Conservation (phyloP, 2,797 vertebrate genomes). For the Cyclopterus lumpus region DNA sequence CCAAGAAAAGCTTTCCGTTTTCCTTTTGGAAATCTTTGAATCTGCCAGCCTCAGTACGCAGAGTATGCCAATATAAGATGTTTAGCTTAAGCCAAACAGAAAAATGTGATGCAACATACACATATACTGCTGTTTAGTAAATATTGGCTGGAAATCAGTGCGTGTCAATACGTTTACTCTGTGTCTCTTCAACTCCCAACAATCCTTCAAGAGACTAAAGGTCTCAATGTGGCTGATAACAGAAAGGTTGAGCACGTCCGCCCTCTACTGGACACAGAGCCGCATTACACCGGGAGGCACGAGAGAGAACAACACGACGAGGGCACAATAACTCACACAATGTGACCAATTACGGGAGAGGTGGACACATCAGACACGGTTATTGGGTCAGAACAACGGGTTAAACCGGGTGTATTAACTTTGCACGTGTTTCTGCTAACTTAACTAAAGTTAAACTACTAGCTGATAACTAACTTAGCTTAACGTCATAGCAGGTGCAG, state of each 20-base stretch:
- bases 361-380: rapidly evolving
- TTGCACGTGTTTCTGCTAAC: background rate
- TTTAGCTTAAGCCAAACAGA: too few relatives aligned
- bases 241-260: constrained; percentile 21
- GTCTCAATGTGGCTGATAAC: background rate
- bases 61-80: too few relatives aligned
- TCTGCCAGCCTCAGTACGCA: background rate
- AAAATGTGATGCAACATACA: background rate
- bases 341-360: rapidly evolving
- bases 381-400: background rate
- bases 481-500: constrained; percentile 68
- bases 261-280: constrained; percentile 41
- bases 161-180: background rate
- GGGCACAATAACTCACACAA: background rate
- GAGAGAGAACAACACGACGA: background rate
- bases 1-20: background rate
- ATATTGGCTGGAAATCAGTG: background rate
- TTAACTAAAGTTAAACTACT: background rate
- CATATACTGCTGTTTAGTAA: too few relatives aligned
- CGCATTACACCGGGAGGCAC: background rate
- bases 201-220: background rate
- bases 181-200: background rate
- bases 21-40: background rate
- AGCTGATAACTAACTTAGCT: constrained; percentile 3
- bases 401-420: background rate